Evolutionary conservation across 2,797 vertebrate species (phyloP), one percentile per base, ranked within the genome.

Genomic region (Dallia pectoralis): DNA sequence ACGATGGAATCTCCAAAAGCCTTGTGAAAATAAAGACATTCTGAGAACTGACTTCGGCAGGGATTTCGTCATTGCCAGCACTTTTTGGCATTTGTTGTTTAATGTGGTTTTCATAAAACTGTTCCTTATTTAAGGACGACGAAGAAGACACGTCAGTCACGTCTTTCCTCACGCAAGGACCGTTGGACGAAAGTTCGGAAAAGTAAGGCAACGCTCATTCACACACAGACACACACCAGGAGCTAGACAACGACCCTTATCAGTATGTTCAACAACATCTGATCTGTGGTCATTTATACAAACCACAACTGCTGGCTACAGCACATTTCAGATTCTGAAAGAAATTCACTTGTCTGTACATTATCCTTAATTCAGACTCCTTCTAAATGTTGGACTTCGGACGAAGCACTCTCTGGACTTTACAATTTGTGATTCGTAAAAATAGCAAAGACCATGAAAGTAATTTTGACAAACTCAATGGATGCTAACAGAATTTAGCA

Each of bases 1-100:
- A 86, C 68, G 79, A 78, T 89, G 86, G 87, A 92, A 92, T 91
- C 89, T 90, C 88, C 88, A 75, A 87, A 85, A 15, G 9, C 88
- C 85, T 87, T 90, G 86, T 91, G 88, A 91, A 92, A 93, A 89
- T 77, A 89, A 85, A 89, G 85, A 82, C 85, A 87, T 93, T 93
- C 90, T 86, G 89, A 92, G 92, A 93, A 93, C 79, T 82, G 85
- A 81, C 76, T 80, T 62, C 67, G 80, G 79, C 29, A 0, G 75
- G 85, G 69, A 81, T 71, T 81, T 5, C 64, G 83, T 83, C 82
- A 66, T 64, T 85, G 89, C 88, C 91, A 91, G 84, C 77, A 70
- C 63, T 84, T 32, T 79, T 76, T 69, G 79, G 71, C 77, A 1
- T 84, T 82, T 84, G 82, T 83, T 84, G 79, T 88, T 89, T 86